Base-by-base conservation (phyloP, 2,888 invertebrate genomes). In the Tenthredo amoena region DNA sequence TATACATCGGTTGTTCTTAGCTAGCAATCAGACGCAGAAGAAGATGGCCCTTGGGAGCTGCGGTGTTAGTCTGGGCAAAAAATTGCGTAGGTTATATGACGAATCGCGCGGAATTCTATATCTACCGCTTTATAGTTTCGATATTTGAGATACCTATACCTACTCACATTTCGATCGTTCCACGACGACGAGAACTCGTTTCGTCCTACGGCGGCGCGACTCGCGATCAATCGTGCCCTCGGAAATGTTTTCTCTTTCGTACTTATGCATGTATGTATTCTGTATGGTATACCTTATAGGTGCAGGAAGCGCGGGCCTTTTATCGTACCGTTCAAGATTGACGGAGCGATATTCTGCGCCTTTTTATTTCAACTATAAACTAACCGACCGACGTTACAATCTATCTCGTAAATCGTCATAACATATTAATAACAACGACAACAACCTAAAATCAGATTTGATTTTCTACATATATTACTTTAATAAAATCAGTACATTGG, bases 141-240 rank as follows among this genome's bases (percentile, higher is more conserved):
- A 31, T 31, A 34, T 15, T 31, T 12, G 31, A 31, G 0, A 18
- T 68, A 31, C 18, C 68, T 68, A 68, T 34, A 34, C 68, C 68
- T 34, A 26, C 68, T 34, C 15, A 34, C 68, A 68, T 68, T 68
- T 68, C 68, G 68, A 68, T 68, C 68, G 68, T 68, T 68, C 18
- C 12, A 68, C 18, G 12, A 18, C 55, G 21, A 34, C 71, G 71
- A 71, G 34, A 31, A 34, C 18, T 71, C 71, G 71, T 37, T 71
- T 71, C 71, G 31, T 76, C 43, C 47, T 47, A 76, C 26, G 47
- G 71, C 71, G 34, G 47, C 43, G 47, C 76, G 76, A 47, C 18
- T 10, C 26, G 43, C 76, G 50, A 72, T 72, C 72, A 72, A 72
- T 76, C 47, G 47, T 76, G 6, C n/a, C 40, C 76, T 72, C 21